These are phyloP conservation scores for Oophaga pumilio DNA, from an alignment of 2,113 vertebrate genomes.

Conservation along the genomic window DNA sequence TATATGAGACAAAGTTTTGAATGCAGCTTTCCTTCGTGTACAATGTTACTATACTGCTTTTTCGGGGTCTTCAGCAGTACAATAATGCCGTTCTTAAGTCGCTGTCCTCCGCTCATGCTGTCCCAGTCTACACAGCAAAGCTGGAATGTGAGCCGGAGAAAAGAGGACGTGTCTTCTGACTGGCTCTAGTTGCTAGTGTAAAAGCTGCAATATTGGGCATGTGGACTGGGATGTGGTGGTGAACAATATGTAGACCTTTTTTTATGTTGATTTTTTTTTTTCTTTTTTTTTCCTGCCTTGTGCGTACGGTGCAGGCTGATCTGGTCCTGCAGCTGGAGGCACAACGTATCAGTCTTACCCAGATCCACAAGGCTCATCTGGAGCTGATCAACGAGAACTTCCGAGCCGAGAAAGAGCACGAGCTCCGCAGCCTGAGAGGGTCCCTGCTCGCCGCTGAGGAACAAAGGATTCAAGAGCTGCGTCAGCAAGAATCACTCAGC, in stretches of 20 bases:
- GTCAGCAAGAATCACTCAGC: conserved; percentile 71
- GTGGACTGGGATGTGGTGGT: no score
- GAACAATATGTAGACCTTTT: not conserved
- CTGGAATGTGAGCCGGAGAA: no score
- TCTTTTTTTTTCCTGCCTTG: not conserved
- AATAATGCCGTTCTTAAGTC: no score
- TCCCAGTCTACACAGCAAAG: no score
- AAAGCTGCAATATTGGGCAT: no score
- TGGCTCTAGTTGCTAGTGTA: no score
- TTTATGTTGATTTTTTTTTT: not conserved
- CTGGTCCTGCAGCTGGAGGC: conserved; percentile 89
- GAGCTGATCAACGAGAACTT: conserved; percentile 79
- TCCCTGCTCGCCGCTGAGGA: conserved; percentile 69
- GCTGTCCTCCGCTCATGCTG: no score
- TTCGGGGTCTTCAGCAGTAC: no score
- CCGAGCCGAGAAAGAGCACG: conserved; percentile 72
- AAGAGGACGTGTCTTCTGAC: no score
- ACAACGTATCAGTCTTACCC: conserved; percentile 86
- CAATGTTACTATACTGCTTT: no score
- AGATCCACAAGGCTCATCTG: conserved; percentile 88
- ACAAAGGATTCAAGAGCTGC: conserved; percentile 69
- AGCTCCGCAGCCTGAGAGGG: conserved; percentile 75
- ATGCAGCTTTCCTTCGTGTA: no score
- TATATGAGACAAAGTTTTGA: no score
- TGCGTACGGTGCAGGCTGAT: conserved; percentile 73